A percentile compares a stretch with the other conserved stretches of the same genome.
These are phyloP conservation scores for Allophyes oxyacanthae DNA, from an alignment of 2,888 invertebrate species.

Conservation along the genomic window DNA sequence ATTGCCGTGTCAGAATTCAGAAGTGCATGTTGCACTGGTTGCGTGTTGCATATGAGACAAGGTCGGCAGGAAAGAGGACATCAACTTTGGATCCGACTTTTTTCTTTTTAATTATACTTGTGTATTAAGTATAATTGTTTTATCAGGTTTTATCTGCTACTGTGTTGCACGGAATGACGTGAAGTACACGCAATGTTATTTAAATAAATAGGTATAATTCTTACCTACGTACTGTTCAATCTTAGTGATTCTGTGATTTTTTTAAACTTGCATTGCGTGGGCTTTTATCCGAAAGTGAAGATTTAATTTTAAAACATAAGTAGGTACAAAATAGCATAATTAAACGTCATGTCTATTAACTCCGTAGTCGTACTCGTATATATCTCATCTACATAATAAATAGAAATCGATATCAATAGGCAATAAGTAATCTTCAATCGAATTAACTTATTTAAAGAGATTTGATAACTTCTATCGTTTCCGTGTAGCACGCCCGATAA, in stretches of 20 bases:
- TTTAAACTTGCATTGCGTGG: too few relatives aligned
- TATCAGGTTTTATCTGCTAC: constrained; percentile 25
- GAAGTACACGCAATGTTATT: constrained; percentile 36
- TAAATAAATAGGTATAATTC: not conserved
- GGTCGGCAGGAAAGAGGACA: constrained; percentile 69
- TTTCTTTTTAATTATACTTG: constrained; percentile 37
- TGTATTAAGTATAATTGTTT: constrained; percentile 54
- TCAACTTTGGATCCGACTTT: constrained; percentile 53
- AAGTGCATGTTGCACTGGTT: constrained; percentile 41
- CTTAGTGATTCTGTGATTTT: too few relatives aligned
- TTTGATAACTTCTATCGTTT: constrained; percentile 12
- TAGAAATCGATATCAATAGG: constrained; percentile 16
- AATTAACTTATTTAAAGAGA: too few relatives aligned
- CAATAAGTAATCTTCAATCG: constrained; percentile 30
- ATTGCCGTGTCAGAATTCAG: constrained; percentile 24
- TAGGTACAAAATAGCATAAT: too few relatives aligned
- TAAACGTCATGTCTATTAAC: too few relatives aligned
- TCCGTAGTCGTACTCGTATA: not conserved
- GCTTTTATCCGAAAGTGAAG: too few relatives aligned
- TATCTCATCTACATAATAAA: constrained; percentile 1
- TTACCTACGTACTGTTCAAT: not conserved
- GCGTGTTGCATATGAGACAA: constrained; percentile 58
- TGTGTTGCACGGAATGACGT: constrained; percentile 9
- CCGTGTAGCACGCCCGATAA: constrained; percentile 46
- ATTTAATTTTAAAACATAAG: too few relatives aligned